Percentiles rank a stretch among this genome's conserved stretches.
phyloP scores from a whole-genome alignment of 2,113 vertebrate genomes.

The Serilophus lunatus region DNA sequence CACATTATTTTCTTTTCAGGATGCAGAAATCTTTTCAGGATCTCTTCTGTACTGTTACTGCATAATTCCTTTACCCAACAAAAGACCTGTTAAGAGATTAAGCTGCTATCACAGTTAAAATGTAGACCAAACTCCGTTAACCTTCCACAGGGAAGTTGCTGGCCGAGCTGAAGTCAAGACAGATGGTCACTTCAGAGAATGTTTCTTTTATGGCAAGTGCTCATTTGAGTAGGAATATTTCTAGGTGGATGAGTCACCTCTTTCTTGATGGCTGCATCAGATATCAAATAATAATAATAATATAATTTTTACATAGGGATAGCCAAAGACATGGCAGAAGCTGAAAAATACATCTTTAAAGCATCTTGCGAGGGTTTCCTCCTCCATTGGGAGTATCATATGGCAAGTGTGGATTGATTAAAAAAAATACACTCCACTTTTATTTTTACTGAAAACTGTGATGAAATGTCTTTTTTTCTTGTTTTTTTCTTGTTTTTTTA shows the following conservation, averaged over 20 bases:
- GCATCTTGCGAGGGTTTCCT: background rate
- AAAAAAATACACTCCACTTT: background rate
- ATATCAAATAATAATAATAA: too few species aligned
- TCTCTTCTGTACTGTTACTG: background rate
- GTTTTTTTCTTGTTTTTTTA: background rate
- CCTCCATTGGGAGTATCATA: background rate
- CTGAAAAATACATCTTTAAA: background rate
- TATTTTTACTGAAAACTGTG: background rate
- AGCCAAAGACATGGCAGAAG: background rate
- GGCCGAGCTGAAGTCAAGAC: background rate
- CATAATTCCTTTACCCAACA: background rate
- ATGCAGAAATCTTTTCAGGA: background rate
- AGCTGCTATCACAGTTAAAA: background rate
- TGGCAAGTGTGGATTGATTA: background rate
- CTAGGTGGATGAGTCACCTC: slow-evolving; percentile 31
- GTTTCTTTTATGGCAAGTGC: background rate
- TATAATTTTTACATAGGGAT: background rate
- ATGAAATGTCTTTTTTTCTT: background rate
- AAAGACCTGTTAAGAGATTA: background rate
- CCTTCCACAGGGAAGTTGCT: background rate
- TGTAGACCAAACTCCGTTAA: background rate
- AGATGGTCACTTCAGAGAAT: slow-evolving; percentile 31
- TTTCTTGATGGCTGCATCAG: background rate
- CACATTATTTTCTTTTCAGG: background rate
- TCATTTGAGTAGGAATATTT: background rate